Conservation (phyloP, 2,113 vertebrate genomes). For the Etheostoma cragini region DNA sequence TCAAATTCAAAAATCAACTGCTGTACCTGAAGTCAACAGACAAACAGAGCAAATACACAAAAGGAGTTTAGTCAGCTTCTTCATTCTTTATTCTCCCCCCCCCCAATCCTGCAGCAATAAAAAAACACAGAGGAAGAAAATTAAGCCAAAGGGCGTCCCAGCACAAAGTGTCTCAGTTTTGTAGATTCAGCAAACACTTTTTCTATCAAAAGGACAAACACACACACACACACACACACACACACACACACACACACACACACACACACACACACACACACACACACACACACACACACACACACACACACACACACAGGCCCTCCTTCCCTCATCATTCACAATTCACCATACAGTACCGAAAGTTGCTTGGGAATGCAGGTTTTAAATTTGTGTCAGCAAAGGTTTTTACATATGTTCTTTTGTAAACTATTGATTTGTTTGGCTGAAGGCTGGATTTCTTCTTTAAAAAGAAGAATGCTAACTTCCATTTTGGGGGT, state of each 20-base stretch:
- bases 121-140: slow-evolving; percentile 8
- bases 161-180: background rate
- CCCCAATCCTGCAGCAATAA: background rate
- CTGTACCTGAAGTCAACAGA: background rate
- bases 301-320: background rate
- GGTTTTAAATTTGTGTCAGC: slow-evolving; percentile 31
- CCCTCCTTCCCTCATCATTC: background rate
- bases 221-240: slow-evolving; percentile 1
- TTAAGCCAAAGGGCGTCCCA: background rate
- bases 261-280: slow-evolving; percentile 5
- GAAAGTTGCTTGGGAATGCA: slow-evolving; percentile 7
- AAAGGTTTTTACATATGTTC: background rate
- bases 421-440: slow-evolving; percentile 27
- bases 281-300: background rate
- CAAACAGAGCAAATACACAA: background rate
- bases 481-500: slow-evolving; percentile 16
- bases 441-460: slow-evolving; percentile 31
- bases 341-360: background rate
- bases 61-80: background rate
- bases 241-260: slow-evolving; percentile 4
- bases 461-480: slow-evolving; percentile 22
- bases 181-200: slow-evolving; percentile 12
- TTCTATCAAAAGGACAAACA: background rate
- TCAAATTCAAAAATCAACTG: background rate
- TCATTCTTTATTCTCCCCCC: background rate